Conservation (phyloP, 2,888 invertebrate genomes). For the Axea sp. region DNA sequence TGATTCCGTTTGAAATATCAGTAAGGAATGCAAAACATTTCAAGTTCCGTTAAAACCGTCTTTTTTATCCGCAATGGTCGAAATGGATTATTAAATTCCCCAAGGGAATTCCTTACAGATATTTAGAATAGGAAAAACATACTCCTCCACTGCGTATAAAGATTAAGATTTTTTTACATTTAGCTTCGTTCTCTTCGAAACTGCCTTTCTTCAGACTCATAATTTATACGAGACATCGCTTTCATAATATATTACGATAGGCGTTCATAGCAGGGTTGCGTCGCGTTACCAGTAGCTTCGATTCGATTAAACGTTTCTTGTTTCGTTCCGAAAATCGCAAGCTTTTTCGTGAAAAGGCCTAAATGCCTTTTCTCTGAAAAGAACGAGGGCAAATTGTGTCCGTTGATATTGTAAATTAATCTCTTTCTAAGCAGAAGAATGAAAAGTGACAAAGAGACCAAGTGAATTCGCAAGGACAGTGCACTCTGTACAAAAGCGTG, state of each 20-base stretch:
- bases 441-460: not conserved
- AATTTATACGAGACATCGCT: conserved; percentile 42
- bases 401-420: conserved; percentile 55
- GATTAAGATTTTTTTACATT: conserved; percentile 26
- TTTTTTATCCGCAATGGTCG: no score
- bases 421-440: conserved; percentile 10
- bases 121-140: no score
- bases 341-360: not conserved
- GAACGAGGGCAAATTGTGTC: conserved; percentile 6
- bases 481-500: conserved; percentile 45
- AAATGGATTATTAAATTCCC: no score
- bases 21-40: no score
- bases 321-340: not conserved
- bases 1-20: no score
- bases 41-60: no score
- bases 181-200: conserved; percentile 28
- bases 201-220: conserved; percentile 47
- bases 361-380: conserved; percentile 34
- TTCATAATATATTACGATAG: conserved; percentile 35
- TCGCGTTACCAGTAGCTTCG: conserved; percentile 3
- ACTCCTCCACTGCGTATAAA: not conserved
- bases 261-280: conserved; percentile 22
- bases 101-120: no score
- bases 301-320: not conserved
- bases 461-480: not conserved